A percentile compares a stretch with the other conserved stretches of the same genome.
These are phyloP conservation scores for Phrynocephalus guinanensis DNA, from an alignment of 2,797 vertebrate species.

Conservation along the genomic window DNA sequence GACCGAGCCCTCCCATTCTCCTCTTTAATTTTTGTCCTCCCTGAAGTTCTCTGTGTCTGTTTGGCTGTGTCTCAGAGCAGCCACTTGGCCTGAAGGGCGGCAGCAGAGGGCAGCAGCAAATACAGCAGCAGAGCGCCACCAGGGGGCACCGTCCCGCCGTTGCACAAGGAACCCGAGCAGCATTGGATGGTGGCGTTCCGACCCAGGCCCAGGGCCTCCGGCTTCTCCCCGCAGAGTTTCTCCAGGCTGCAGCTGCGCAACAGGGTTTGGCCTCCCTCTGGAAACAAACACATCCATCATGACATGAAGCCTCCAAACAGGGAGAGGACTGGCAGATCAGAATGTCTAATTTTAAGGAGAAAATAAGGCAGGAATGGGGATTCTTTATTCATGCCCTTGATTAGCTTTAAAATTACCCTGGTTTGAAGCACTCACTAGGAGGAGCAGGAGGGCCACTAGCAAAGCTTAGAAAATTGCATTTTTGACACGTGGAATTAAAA, in stretches of 20 bases:
- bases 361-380: too few species aligned
- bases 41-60: not conserved
- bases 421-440: too few species aligned
- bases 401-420: too few species aligned
- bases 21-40: not conserved
- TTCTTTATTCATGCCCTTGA: too few species aligned
- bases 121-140: not conserved
- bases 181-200: constrained; percentile 17
- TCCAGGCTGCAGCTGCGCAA: constrained; percentile 47
- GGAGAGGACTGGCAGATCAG: not conserved
- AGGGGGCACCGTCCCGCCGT: not conserved
- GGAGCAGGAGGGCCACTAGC: too few species aligned
- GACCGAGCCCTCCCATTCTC: too few species aligned
- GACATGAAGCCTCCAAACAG: not conserved
- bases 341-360: too few species aligned
- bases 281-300: constrained; percentile 2
- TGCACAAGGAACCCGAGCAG: not conserved
- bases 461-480: too few species aligned
- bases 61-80: not conserved
- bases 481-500: too few species aligned
- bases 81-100: not conserved
- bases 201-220: constrained; percentile 34
- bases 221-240: constrained; percentile 51
- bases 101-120: not conserved
- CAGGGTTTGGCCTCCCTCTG: constrained; percentile 37